phyloP scores from a whole-genome alignment of 2,888 invertebrate species.

The Fragum whitleyi region DNA sequence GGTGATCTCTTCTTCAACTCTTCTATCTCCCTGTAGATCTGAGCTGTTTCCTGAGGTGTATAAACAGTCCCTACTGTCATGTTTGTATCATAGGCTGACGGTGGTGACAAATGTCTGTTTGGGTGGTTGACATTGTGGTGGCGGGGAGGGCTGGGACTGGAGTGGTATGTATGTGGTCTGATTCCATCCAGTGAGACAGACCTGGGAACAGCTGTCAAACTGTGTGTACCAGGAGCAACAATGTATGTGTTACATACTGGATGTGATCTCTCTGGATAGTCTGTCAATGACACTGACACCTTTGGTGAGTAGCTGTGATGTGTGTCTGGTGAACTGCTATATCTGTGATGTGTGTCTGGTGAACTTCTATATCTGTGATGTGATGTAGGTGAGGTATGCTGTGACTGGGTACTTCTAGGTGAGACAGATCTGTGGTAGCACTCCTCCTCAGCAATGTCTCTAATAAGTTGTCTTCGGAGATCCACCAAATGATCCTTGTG shows the following conservation, averaged over 20 bases:
- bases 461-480: conserved; percentile 77
- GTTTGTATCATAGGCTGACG: conserved; percentile 37
- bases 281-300: conserved; percentile 38
- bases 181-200: conserved; percentile 28
- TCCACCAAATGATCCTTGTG: conserved; percentile 76
- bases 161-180: conserved; percentile 8
- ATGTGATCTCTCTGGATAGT: conserved; percentile 28
- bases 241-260: conserved; percentile 34
- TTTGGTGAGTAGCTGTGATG: conserved; percentile 54
- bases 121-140: not conserved
- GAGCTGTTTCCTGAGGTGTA: conserved; percentile 66
- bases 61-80: conserved; percentile 50
- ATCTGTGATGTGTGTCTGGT: conserved; percentile 28
- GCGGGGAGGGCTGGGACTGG: conserved; percentile 14
- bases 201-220: conserved; percentile 33
- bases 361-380: conserved; percentile 29
- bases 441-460: conserved; percentile 69
- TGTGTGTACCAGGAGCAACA: conserved; percentile 38
- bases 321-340: conserved; percentile 28
- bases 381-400: not conserved
- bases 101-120: conserved; percentile 19
- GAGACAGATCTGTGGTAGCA: conserved; percentile 62
- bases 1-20: conserved; percentile 62
- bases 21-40: conserved; percentile 72
- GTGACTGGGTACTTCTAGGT: conserved; percentile 35